phyloP scores from a whole-genome alignment of 2,113 vertebrate species.

The Choloepus hoffmanni region DNA sequence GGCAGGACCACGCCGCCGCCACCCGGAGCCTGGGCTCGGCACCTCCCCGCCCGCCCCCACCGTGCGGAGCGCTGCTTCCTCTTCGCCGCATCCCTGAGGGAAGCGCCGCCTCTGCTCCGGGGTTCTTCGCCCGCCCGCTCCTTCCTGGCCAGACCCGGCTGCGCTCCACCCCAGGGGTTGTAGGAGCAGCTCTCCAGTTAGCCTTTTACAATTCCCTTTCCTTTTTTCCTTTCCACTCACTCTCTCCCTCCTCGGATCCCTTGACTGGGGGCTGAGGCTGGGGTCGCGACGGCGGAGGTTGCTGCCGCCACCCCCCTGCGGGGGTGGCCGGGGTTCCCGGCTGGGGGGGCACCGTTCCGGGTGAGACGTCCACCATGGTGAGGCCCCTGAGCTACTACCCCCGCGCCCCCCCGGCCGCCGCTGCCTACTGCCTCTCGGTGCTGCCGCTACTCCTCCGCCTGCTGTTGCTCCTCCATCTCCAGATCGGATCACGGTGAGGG shows the following conservation, averaged over 20 bases:
- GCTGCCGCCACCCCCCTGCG: conserved; percentile 26
- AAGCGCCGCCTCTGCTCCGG: conserved; percentile 76
- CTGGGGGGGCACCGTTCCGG: conserved; percentile 81
- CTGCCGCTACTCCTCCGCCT: conserved; percentile 90
- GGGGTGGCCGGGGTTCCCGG: conserved; percentile 70
- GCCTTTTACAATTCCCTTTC: background rate
- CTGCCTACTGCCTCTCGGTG: conserved; percentile 80
- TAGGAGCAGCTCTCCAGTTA: background rate
- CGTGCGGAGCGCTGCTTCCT: conserved; percentile 57
- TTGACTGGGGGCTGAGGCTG: conserved; percentile 52
- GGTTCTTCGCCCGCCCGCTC: conserved; percentile 56
- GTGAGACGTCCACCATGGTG: conserved; percentile 87
- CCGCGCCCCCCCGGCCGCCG: conserved; percentile 89
- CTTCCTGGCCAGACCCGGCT: conserved; percentile 63
- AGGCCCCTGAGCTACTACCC: conserved; percentile 87
- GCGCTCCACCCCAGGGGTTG: background rate
- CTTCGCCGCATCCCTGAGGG: conserved; percentile 76
- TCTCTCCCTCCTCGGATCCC: conserved; percentile 10
- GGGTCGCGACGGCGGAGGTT: conserved; percentile 74
- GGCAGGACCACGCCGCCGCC: conserved; percentile 71
- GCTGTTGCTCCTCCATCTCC: conserved; percentile 91
- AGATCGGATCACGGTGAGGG: conserved; percentile 95
- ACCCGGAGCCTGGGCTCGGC: conserved; percentile 72
- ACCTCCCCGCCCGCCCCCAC: conserved; percentile 67
- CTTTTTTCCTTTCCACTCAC: background rate